Conservation (phyloP, 2,888 invertebrate species). For the Drosophila engyochracea region DNA sequence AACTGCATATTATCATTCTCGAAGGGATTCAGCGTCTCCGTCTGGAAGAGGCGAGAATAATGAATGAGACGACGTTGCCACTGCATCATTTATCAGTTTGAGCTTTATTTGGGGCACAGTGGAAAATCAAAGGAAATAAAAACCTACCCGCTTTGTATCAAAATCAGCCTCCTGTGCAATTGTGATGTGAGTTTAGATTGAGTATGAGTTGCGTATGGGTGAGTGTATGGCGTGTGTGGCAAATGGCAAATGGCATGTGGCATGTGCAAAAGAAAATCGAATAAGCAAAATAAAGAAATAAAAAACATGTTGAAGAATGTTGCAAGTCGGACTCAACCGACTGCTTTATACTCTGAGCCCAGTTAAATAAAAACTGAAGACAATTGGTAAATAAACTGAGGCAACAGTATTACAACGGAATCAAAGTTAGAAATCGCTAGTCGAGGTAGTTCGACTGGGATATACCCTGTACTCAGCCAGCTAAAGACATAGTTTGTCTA, state of each 20-base stretch:
- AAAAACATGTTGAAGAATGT: neutral
- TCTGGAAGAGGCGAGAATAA: slow-evolving; percentile 85
- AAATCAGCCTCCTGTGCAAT: slow-evolving; percentile 88
- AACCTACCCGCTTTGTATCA: slow-evolving; percentile 90
- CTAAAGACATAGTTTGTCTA: neutral
- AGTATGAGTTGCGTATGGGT: slow-evolving; percentile 17
- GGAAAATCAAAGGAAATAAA: slow-evolving; percentile 30
- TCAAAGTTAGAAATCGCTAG: neutral
- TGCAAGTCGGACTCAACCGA: neutral
- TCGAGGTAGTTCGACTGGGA: neutral
- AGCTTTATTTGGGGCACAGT: neutral
- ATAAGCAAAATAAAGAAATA: slow-evolving; percentile 31
- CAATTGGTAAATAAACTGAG: neutral
- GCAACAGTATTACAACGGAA: too few species aligned
- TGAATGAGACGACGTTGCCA: neutral
- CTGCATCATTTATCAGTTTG: slow-evolving; percentile 13
- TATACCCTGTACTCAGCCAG: neutral
- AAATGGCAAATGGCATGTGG: slow-evolving; percentile 42
- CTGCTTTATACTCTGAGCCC: neutral
- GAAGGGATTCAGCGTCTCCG: slow-evolving; percentile 96
- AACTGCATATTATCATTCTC: slow-evolving; percentile 90
- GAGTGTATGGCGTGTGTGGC: slow-evolving; percentile 39
- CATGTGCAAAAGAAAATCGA: slow-evolving; percentile 47
- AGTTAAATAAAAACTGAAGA: neutral
- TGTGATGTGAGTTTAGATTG: slow-evolving; percentile 12